Base-by-base conservation (phyloP, 2,888 invertebrate genomes). In the Scotopteryx bipunctaria region DNA sequence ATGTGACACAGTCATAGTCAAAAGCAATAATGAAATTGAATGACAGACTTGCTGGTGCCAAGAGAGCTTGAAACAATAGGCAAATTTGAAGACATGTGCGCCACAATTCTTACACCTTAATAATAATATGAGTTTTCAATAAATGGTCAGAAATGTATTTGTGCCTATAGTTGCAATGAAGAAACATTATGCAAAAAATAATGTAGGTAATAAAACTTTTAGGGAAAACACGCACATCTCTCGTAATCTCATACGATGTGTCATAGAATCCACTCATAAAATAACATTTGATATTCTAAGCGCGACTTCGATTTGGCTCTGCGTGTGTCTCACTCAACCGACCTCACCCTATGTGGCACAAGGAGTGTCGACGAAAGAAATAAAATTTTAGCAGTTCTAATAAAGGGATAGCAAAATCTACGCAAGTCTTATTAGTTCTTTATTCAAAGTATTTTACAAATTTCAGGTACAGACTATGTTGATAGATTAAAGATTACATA, bases 341-440 rank as follows among this genome's bases (percentile, higher is more conserved):
- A 71, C 73, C 72, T 72, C 63, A 5, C 23, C 68, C 44, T 49
- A 73, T 65, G 64, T 73, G 51, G 76, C 72, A 69, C 74, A 69
- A 70, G 69, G 70, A 61, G 66, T 64, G 67, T 59, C 66, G 57
- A 63, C 51, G 58, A 57, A 49, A 42, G 46, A n/a, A 45, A 33
- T 15, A 40, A 29, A 15, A 3, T 41, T 19, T n/a, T 35, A 29
- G 17, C 9, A 19, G 14, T 21, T n/a, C 5, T 32, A 31, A 17
- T 35, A 45, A 25, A 27, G 15, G n/a, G 8, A 14, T 2, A 23
- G 16, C 21, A n/a, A n/a, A n/a, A n/a, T n/a, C n/a, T n/a, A n/a
- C n/a, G n/a, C n/a, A n/a, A n/a, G n/a, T n/a, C n/a, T n/a, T n/a
- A n/a, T n/a, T n/a, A n/a, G n/a, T n/a, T n/a, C n/a, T n/a, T n/a